Percentiles rank a stretch among this genome's conserved stretches.
phyloP scores from a whole-genome alignment of 2,888 invertebrate genomes.

The Chromoteleia sp. region DNA sequence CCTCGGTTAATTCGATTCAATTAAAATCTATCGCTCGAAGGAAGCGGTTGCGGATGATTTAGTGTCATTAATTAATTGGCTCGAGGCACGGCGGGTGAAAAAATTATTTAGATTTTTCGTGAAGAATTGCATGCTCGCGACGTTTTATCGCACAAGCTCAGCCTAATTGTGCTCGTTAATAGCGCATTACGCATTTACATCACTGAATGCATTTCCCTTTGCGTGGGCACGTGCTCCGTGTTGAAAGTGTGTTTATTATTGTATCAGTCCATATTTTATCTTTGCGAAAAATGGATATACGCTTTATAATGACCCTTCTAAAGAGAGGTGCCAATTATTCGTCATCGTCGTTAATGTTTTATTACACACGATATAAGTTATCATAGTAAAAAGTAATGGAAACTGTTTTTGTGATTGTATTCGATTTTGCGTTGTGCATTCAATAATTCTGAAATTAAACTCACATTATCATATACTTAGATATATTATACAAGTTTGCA shows the following conservation, averaged over 20 bases:
- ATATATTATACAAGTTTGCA: too few relatives aligned
- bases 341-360: neutral
- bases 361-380: too few relatives aligned
- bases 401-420: too few relatives aligned
- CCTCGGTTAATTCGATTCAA: slow-evolving; percentile 22
- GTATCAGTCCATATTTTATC: slow-evolving; percentile 32
- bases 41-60: slow-evolving; percentile 5
- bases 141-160: slow-evolving; percentile 54
- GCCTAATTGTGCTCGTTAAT: slow-evolving; percentile 66
- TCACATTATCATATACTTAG: too few relatives aligned
- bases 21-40: slow-evolving; percentile 9
- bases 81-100: slow-evolving; percentile 25
- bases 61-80: slow-evolving; percentile 41
- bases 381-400: too few relatives aligned
- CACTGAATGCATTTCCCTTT: slow-evolving; percentile 37
- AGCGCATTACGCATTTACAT: slow-evolving; percentile 59
- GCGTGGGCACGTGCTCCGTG: slow-evolving; percentile 49
- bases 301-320: slow-evolving; percentile 15
- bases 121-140: slow-evolving; percentile 29
- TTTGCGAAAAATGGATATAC: slow-evolving; percentile 8
- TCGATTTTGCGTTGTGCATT: too few relatives aligned
- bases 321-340: neutral
- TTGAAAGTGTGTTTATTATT: slow-evolving; percentile 54
- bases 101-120: slow-evolving; percentile 42
- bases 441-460: too few relatives aligned